Percentiles rank a stretch among this genome's conserved stretches.
phyloP scores from a whole-genome alignment of 2,113 vertebrate genomes.

The Amazona guildingii region DNA sequence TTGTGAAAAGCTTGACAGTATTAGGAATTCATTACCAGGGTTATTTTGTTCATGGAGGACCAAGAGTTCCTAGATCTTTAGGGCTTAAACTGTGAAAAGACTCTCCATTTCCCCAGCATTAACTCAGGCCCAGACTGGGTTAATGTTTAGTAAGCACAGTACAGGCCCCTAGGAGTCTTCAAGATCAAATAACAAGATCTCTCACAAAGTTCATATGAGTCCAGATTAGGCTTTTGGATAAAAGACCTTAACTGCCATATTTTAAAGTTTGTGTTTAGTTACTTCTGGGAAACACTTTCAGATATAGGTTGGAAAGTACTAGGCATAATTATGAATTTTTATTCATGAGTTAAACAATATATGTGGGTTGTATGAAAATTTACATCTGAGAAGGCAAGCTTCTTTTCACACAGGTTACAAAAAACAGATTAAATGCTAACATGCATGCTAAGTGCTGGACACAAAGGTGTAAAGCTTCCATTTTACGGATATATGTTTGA shows the following conservation, averaged over 20 bases:
- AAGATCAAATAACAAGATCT: neutral
- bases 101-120: neutral
- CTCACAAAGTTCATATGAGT: neutral
- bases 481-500: constrained; percentile 73
- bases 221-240: neutral
- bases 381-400: neutral
- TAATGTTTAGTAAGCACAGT: neutral
- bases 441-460: constrained; percentile 74
- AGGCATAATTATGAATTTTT: neutral
- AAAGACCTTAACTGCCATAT: neutral
- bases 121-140: neutral
- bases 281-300: neutral
- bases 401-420: neutral
- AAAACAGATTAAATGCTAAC: neutral
- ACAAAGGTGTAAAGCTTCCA: constrained; percentile 64
- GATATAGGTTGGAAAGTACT: neutral
- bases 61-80: neutral
- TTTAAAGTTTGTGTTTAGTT: neutral
- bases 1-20: neutral
- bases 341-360: constrained; percentile 6
- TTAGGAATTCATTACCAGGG: neutral
- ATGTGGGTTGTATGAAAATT: neutral
- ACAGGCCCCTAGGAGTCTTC: neutral
- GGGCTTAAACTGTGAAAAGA: neutral
- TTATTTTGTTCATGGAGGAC: neutral